Evolutionary conservation across 2,797 vertebrate genomes (phyloP), one percentile per base, ranked within the genome.

Genomic region (Tolypeutes matacus): DNA sequence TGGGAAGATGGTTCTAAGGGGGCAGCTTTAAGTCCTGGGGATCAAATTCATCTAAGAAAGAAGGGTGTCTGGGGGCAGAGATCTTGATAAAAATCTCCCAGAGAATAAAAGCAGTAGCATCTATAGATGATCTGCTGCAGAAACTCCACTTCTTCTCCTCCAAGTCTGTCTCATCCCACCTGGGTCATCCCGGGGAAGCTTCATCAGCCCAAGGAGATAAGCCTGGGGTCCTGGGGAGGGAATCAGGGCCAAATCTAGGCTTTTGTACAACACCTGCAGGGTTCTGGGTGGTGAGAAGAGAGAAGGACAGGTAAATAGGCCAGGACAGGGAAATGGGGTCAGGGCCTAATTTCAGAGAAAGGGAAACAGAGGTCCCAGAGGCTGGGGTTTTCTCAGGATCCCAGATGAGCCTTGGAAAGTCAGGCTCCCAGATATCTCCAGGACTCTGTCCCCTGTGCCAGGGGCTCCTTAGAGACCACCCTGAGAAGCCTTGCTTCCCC

Each of bases 141-240:
- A 56, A 56, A 21, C 53, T 56, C 53, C 53, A 56, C 5, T 31
- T 82, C 31, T 92, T 31, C 64, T 34, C 31, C 46, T 91, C 11
- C 1, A 1, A 3, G 29, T 12, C 14, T 7, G 0, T 53, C 34
- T 27, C 36, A 53, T 31, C 42, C 23, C 3, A n/a, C 0, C 3
- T 39, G 49, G 14, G 23, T 81, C 14, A 11, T 69, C 9, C 25
- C 60, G 49, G 36, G 49, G 13, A 64, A 46, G 46, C 46, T 46
- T 46, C 46, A 46, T 46, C 14, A 12, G 77, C 9, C 25, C 60
- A 60, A 31, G 36, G 9, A 64, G 34, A 29, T 7, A 11, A 42
- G 23, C 2, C 15, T 7, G 64, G 53, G 23, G 23, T 34, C 29
- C 72, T 84, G 7, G 10, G 20, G 29, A 62, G 27, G 31, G 5